Evolutionary conservation across 2,888 invertebrate species (phyloP), one percentile per base, ranked within the genome.

Genomic region (Dromius quadrimaculatus): DNA sequence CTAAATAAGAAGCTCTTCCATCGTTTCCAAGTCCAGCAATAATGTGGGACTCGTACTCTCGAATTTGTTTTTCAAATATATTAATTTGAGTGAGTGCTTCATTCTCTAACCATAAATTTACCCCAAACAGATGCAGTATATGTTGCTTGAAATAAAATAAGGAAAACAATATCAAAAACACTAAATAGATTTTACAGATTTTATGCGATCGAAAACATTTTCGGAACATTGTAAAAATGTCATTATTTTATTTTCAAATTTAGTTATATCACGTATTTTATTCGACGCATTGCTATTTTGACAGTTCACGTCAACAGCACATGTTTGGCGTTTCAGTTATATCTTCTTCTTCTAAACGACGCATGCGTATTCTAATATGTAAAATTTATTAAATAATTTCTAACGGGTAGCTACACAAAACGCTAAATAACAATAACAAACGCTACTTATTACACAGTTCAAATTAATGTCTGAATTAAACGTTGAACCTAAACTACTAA

Each of bases 1-100:
- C 83, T 8, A 95, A 84, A 74, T 84, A 83, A 0, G 91, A 92
- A 0, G 91, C 87, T 9, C 85, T 85, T 0, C 92, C 95, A 61
- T 87, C 84, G 74, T 92, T 89, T 0, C 95, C 95, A 45, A 94
- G 82, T 1, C 89, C 89, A 2, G 86, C 85, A 11, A 90, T 84
- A 69, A 93, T 88, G 74, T 87, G 86, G 11, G 84, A 83, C 74
- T 92, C 88, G 78, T 92, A 82, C 34, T 76, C 74, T 47, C 71
- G 61, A 17, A 70, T 70, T 62, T 61, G 47, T 17, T 70, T 62
- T 38, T 70, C 70, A 28, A 62, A 61, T 3, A 50, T 36, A 17
- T 15, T 62, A 6, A 70, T 23, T 17, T 47, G 34, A 23, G n/a
- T 50, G 5, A 70, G 23, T 19, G 45, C 45, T 23, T 34, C 70